Evolutionary conservation across 2,113 vertebrate genomes (phyloP).

Genomic region (Zosterops japonicus): DNA sequence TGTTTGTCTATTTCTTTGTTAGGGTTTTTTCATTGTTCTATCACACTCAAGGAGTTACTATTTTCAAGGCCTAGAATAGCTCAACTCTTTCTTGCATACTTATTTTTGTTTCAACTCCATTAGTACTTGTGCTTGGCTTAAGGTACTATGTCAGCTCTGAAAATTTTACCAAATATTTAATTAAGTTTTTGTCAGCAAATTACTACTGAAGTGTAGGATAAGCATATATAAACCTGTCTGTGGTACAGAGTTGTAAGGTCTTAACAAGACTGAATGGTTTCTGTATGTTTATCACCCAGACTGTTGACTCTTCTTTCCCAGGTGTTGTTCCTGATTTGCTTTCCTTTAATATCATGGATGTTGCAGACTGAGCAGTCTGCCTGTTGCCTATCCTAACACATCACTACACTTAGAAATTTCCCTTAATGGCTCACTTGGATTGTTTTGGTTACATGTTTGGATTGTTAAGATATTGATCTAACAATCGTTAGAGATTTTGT

Average conservation of each 20-base stretch:
- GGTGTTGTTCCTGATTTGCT: neutral
- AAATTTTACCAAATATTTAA: neutral
- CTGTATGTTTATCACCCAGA: neutral
- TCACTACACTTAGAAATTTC: neutral
- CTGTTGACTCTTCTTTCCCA: neutral
- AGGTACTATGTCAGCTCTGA: neutral
- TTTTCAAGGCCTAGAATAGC: neutral
- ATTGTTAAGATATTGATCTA: neutral
- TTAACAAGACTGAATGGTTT: neutral
- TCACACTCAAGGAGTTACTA: accelerated
- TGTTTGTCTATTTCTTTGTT: neutral
- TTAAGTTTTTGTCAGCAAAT: neutral
- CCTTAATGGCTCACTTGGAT: neutral
- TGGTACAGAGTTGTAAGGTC: neutral
- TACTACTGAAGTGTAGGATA: neutral
- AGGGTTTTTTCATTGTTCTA: neutral
- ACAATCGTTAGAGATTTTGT: neutral
- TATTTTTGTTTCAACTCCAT: neutral
- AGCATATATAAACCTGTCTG: neutral
- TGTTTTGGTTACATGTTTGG: neutral
- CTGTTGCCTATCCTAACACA: neutral
- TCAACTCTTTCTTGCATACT: neutral
- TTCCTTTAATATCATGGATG: neutral
- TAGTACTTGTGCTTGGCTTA: neutral
- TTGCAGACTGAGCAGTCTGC: neutral